Percentiles rank a stretch among this genome's conserved stretches.
Evolutionary conservation across 2,888 invertebrate species (phyloP).

Genomic region (Protophormia terraenovae): DNA sequence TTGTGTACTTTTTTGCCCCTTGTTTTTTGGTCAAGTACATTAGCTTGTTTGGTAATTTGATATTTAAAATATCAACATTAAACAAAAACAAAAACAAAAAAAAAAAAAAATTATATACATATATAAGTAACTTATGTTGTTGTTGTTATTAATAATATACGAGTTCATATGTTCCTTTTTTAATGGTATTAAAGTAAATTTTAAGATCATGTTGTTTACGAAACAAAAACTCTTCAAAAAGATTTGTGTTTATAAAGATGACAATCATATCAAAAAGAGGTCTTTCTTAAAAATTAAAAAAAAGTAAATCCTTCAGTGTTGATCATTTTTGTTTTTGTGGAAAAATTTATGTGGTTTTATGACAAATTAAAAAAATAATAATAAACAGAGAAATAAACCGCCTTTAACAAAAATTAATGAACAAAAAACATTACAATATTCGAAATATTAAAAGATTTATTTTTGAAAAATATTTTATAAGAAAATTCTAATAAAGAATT

Average conservation of each 20-base stretch:
- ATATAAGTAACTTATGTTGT: constrained; percentile 28
- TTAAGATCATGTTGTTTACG: constrained; percentile 20
- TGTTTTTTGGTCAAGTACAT: constrained; percentile 61
- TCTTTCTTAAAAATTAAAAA: not conserved
- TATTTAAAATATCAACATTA: constrained; percentile 46
- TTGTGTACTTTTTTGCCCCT: constrained; percentile 1
- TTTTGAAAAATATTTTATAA: no score
- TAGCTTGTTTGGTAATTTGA: constrained; percentile 67
- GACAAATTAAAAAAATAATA: not conserved
- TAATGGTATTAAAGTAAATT: constrained; percentile 12
- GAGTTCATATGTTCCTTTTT: not conserved
- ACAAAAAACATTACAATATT: no score
- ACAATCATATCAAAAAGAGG: not conserved
- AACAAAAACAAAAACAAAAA: no score
- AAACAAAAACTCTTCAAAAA: not conserved
- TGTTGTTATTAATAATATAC: not conserved
- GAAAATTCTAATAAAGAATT: no score
- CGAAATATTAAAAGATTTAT: no score
- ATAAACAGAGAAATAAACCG: not conserved
- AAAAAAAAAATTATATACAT: no score
- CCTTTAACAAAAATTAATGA: not conserved
- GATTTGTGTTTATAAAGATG: not conserved
- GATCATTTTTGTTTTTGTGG: constrained; percentile 2
- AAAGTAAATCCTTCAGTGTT: constrained; percentile 21
- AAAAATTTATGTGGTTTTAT: constrained; percentile 24